phyloP scores from a whole-genome alignment of 2,797 vertebrate genomes.

The Tadarida brasiliensis region DNA sequence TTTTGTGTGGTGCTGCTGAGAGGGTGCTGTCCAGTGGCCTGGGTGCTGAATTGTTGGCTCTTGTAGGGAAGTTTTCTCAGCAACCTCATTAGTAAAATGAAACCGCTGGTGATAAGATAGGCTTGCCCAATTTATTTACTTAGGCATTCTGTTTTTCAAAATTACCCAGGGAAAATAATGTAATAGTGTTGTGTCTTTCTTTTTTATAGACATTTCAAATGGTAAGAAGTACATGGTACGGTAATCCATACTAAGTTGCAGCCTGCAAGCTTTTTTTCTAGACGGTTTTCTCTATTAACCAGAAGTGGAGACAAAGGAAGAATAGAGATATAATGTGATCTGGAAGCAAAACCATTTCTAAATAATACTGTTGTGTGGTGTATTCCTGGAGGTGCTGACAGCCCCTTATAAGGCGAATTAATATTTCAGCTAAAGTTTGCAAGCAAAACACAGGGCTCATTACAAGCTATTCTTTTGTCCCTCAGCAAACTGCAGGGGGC shows the following conservation, averaged over 20 bases:
- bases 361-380: constrained; percentile 64
- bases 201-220: constrained; percentile 59
- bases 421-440: constrained; percentile 74
- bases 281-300: constrained; percentile 54
- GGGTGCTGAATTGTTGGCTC: constrained; percentile 48
- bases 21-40: background rate
- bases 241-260: constrained; percentile 65
- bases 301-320: constrained; percentile 63
- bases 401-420: constrained; percentile 83
- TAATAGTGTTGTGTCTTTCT: constrained; percentile 8
- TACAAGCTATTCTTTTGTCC: constrained; percentile 64
- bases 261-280: background rate
- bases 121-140: background rate
- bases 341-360: constrained; percentile 77
- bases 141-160: background rate
- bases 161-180: background rate
- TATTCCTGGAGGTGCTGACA: constrained; percentile 72
- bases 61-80: background rate
- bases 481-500: constrained; percentile 86
- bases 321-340: constrained; percentile 52
- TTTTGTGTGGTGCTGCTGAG: background rate
- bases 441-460: constrained; percentile 66
- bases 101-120: background rate
- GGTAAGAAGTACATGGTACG: background rate
- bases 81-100: background rate